Evolutionary conservation across 2,113 vertebrate species (phyloP).

Genomic region (Megaceryle maxima): DNA sequence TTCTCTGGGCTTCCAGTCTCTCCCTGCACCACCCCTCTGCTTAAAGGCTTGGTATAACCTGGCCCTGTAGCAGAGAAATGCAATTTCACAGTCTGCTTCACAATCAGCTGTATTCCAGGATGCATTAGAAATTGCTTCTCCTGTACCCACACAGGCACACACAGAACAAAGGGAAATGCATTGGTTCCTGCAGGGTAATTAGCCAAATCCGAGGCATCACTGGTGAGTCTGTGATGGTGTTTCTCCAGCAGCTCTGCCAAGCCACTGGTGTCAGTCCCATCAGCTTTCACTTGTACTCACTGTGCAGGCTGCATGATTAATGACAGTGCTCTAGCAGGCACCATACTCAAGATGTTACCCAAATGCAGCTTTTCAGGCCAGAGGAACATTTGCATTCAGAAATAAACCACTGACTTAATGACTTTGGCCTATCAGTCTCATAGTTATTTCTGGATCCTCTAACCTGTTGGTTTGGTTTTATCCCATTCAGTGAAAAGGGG

Average conservation of each 20-base stretch:
- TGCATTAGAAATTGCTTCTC: not conserved
- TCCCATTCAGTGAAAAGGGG: not conserved
- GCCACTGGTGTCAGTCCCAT: not conserved
- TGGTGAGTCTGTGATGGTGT: not conserved
- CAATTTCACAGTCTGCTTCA: slow-evolving; percentile 27
- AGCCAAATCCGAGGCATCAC: not conserved
- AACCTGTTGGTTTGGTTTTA: not conserved
- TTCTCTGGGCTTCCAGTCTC: not conserved
- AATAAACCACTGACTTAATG: slow-evolving; percentile 2
- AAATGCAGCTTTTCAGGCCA: not conserved
- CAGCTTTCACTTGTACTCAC: not conserved
- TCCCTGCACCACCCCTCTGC: not conserved
- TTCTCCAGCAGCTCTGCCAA: not conserved
- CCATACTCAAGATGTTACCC: not conserved
- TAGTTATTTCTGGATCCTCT: not conserved
- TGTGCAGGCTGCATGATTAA: not conserved
- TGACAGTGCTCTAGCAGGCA: not conserved
- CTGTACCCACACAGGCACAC: not conserved
- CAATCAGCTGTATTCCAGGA: not conserved
- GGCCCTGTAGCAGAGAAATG: not conserved
- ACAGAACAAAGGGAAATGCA: not conserved
- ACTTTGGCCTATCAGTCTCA: not conserved
- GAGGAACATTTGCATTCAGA: not conserved
- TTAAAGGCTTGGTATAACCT: not conserved
- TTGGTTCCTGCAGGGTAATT: not conserved